phyloP scores from a whole-genome alignment of 1,140 invertebrate species.

The Dryas iulia region DNA sequence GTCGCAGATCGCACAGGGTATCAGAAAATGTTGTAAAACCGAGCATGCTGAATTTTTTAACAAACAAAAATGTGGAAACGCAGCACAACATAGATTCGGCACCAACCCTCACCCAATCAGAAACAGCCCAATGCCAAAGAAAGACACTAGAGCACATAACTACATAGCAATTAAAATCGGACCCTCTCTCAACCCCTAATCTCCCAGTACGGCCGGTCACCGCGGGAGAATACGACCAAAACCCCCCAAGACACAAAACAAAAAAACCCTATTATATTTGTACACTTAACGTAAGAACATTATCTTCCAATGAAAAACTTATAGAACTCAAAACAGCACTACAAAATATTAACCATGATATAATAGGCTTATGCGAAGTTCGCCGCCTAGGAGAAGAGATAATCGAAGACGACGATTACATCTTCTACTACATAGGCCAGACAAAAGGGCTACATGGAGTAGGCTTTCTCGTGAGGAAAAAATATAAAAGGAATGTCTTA shows the following conservation, averaged over 20 bases:
- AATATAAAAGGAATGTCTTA: too few relatives aligned
- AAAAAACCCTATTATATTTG: conserved; percentile 35
- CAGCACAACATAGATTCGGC: too few relatives aligned
- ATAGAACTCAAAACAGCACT: conserved; percentile 42
- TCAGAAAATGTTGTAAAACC: too few relatives aligned
- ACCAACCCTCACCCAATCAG: conserved; percentile 14
- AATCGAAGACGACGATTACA: conserved; percentile 40
- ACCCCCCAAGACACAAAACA: conserved; percentile 33
- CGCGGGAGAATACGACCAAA: conserved; percentile 45
- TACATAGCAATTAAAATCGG: conserved; percentile 20
- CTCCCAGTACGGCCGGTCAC: conserved; percentile 40
- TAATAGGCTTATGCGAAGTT: conserved; percentile 43
- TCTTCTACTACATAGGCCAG: conserved; percentile 43
- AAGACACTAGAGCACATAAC: conserved; percentile 14
- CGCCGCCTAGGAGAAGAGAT: conserved; percentile 38
- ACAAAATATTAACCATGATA: conserved; percentile 41
- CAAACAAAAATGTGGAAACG: too few relatives aligned
- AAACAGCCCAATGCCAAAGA: conserved; percentile 10
- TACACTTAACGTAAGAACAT: conserved; percentile 38
- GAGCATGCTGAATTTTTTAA: too few relatives aligned
- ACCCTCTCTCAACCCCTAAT: conserved; percentile 26
- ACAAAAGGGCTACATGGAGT: conserved; percentile 40
- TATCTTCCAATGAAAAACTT: conserved; percentile 35
- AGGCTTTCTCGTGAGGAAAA: too few relatives aligned
- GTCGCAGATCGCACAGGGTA: too few relatives aligned